Evolutionary conservation across 2,797 vertebrate genomes (phyloP), one percentile per base, ranked within the genome.

Genomic region (Sebastes oblongus): DNA sequence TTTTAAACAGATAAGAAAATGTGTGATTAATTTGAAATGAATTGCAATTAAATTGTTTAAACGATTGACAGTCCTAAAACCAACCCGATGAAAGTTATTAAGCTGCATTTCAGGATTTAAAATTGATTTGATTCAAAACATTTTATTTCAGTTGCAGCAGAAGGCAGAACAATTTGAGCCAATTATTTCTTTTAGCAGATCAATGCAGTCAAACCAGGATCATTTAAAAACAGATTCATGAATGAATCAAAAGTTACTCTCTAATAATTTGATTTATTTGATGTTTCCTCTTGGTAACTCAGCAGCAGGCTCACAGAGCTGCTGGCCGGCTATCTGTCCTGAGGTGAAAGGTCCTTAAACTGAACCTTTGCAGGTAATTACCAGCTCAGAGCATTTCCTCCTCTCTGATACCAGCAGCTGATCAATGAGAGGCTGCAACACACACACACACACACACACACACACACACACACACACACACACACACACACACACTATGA

Each of bases 361-460:
- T 58, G 29, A 72, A 84, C 20, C 62, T 77, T 62, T 13, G 75
- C 34, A 77, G 77, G 81, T 84, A 78, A 78, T 82, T 79, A 89
- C 84, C 75, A 73, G 79, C 81, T 61, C 67, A 83, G 81, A 88
- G 80, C 73, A 56, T 76, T 88, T 78, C 75, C 79, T 89, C 70
- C 87, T 82, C 50, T 80, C 65, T 78, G 82, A 87, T 65, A 78
- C 42, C 75, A 74, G 87, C 74, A 36, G 65, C 84, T 82, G 86
- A 93, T 93, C 91, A 90, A 91, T 75, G 84, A 82, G 77, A 88
- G 84, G 90, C 89, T 85, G 83, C 78, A 54, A 83, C 73, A 60
- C 55, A 65, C 80, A 50, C 24, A 36, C 34, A 55, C 34, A 50
- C 25, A 20, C 27, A 55, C 81, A 82, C 73, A 66, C 55, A 61